Percentiles rank a stretch among this genome's conserved stretches.
Conservation (phyloP, 1,140 invertebrate species). For the Metopolophium dirhodum region DNA sequence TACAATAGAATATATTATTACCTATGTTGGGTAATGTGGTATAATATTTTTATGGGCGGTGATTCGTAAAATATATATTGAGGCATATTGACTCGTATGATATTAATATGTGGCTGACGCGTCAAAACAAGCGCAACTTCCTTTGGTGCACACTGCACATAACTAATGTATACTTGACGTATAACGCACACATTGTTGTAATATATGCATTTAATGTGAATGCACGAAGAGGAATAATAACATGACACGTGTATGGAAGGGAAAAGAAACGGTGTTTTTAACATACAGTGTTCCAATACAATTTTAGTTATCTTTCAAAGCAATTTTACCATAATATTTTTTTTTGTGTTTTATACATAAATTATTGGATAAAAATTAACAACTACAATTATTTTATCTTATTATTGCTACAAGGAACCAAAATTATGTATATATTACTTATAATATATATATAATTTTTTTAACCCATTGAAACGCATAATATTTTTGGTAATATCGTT, state of each 20-base stretch:
- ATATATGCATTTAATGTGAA: background rate
- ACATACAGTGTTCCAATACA: background rate
- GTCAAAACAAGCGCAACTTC: background rate
- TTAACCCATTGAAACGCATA: background rate
- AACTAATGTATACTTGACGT: background rate
- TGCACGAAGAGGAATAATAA: background rate
- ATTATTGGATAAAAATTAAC: conserved; percentile 31
- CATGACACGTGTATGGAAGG: background rate
- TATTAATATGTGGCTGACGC: background rate
- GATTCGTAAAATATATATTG: background rate
- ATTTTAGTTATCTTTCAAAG: conserved; percentile 28
- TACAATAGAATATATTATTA: background rate
- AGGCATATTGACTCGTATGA: background rate
- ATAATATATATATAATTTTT: conserved; percentile 20
- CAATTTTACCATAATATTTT: conserved; percentile 47
- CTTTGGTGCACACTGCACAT: background rate
- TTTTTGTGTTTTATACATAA: conserved; percentile 15
- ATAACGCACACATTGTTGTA: background rate
- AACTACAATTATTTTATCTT: conserved; percentile 33
- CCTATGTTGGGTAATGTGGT: background rate
- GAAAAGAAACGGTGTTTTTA: conserved; percentile 6
- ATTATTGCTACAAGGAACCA: conserved; percentile 56
- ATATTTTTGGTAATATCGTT: background rate
- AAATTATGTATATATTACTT: background rate
- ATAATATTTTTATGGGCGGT: background rate